Conservation (phyloP, 2,888 invertebrate genomes). For the Congeria kusceri region DNA sequence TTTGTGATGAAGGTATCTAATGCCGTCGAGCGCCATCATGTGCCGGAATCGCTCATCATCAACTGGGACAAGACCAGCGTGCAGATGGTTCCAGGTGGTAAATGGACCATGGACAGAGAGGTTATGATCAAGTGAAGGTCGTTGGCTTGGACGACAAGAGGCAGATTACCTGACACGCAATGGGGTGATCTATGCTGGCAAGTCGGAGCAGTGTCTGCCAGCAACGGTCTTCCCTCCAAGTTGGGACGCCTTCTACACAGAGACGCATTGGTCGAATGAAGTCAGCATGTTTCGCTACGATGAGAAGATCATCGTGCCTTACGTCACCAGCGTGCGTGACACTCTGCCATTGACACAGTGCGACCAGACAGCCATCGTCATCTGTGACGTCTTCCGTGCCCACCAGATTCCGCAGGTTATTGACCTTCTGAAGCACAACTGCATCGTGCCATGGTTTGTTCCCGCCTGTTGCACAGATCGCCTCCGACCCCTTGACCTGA, state of each 20-base stretch:
- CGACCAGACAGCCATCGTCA: slow-evolving; percentile 29
- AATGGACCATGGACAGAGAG: slow-evolving; percentile 53
- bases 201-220: slow-evolving; percentile 52
- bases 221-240: slow-evolving; percentile 42
- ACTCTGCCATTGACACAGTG: slow-evolving; percentile 4
- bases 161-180: slow-evolving; percentile 55
- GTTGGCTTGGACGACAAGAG: slow-evolving; percentile 61
- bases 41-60: slow-evolving; percentile 53
- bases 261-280: slow-evolving; percentile 57
- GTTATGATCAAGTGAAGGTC: slow-evolving; percentile 28
- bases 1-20: slow-evolving; percentile 29
- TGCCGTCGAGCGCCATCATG: slow-evolving; percentile 26
- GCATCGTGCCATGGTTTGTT: slow-evolving; percentile 36
- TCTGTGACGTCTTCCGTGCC: slow-evolving; percentile 45
- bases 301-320: slow-evolving; percentile 49
- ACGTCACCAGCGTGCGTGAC: slow-evolving; percentile 26
- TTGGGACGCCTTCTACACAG: slow-evolving; percentile 50
- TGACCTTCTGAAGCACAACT: slow-evolving; percentile 21
- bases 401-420: slow-evolving; percentile 20
- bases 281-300: slow-evolving; percentile 44
- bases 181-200: slow-evolving; percentile 58
- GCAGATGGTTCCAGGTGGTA: slow-evolving; percentile 54
- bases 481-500: slow-evolving; percentile 55
- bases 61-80: slow-evolving; percentile 62
- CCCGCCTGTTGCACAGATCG: slow-evolving; percentile 59